Base-by-base conservation (phyloP, 2,113 vertebrate species). In the Physeter macrocephalus region DNA sequence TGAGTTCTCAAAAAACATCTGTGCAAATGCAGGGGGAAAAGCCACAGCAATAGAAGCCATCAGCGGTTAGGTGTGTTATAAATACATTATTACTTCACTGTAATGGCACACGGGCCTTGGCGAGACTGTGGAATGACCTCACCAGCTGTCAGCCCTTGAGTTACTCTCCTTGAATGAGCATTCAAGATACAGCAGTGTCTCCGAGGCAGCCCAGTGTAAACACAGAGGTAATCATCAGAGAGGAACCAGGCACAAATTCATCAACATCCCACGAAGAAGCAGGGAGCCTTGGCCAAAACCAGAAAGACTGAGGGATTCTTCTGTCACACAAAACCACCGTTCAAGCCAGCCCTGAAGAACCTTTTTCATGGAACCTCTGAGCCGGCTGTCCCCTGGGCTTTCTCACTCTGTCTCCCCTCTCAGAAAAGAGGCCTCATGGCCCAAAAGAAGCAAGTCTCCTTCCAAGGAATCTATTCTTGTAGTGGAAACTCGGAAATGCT, bases 81-180 rank as follows among this genome's bases (percentile, higher is more conserved):
- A 99, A 99, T 99, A 99, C 93, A 98, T 98, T 98, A 98, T 99
- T 99, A 99, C 98, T 99, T 99, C 98, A 99, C 98, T 99, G 98
- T 98, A 98, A 98, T 97, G 98, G 98, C 95, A 98, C 95, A 98
- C 95, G 82, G 98, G 97, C 97, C 97, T 98, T 98, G 98, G 98
- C 98, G 52, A 98, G 98, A 98, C 98, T 98, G 96, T 77, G 4
- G 52, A 90, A 96, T 98, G 98, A 99, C 97, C 98, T 99, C 99
- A 99, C 97, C 98, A 98, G 95, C 98, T 98, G 98, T 98, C 88
- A 86, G 97, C 94, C 97, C 96, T 97, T n/a, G 34, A 96, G 96
- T 96, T 96, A 29, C 97, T 98, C 96, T 88, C 0, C 0, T 84
- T 90, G 95, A 98, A 98, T 57, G 88, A 97, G 95, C 25, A 3